phyloP scores from a whole-genome alignment of 1,140 invertebrate species.

The Lasioglossum albipes region DNA sequence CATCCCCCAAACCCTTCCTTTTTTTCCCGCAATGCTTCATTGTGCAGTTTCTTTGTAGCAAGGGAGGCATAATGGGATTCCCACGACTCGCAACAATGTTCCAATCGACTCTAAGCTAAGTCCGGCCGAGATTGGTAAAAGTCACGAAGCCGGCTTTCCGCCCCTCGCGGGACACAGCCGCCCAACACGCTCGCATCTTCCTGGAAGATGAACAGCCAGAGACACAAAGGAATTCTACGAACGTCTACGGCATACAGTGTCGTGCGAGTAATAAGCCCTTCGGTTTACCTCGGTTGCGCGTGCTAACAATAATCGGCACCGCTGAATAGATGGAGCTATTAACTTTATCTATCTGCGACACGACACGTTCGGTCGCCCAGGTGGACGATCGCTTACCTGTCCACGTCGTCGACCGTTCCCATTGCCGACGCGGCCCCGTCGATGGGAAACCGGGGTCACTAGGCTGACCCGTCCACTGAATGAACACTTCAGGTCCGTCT shows the following conservation, averaged over 20 bases:
- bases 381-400: slow-evolving; percentile 29
- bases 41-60: not conserved
- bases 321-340: slow-evolving; percentile 39
- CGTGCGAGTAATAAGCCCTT: slow-evolving; percentile 22
- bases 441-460: too few species aligned
- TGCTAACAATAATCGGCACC: slow-evolving; percentile 28
- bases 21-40: not conserved
- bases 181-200: not conserved
- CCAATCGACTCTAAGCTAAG: not conserved
- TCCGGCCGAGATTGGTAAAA: not conserved
- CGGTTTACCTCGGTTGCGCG: not conserved
- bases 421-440: not conserved
- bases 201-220: slow-evolving; percentile 16
- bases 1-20: too few species aligned
- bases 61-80: not conserved
- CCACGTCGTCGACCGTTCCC: not conserved
- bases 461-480: too few species aligned
- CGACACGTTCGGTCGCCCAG: slow-evolving; percentile 10
- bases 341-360: slow-evolving; percentile 39
- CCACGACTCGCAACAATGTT: slow-evolving; percentile 10
- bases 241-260: not conserved
- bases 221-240: slow-evolving; percentile 39
- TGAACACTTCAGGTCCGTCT: too few species aligned
- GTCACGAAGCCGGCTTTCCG: not conserved
- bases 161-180: too few species aligned